Conservation (phyloP, 2,113 vertebrate genomes). For the Thamnaconus septentrionalis region DNA sequence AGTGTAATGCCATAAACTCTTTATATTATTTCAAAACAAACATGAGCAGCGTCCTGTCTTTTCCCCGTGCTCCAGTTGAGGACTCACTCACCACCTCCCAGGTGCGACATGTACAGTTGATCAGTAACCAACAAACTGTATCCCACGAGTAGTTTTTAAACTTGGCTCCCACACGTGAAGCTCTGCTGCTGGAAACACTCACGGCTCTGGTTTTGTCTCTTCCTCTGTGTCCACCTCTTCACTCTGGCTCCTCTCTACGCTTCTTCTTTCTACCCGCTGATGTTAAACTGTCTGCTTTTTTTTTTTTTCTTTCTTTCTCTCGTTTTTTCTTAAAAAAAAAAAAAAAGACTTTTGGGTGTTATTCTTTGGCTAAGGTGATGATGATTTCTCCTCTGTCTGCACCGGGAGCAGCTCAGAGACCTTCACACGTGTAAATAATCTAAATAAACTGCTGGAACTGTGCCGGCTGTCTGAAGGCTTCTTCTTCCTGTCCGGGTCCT, state of each 20-base stretch:
- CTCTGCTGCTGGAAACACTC: neutral
- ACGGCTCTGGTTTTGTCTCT: no score
- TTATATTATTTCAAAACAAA: no score
- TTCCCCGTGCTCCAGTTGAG: no score
- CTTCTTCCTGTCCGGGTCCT: neutral
- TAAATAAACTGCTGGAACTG: conserved; percentile 47
- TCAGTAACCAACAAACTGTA: no score
- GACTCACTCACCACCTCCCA: no score
- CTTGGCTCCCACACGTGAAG: neutral
- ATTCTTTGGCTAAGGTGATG: conserved; percentile 15
- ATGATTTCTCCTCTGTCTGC: neutral
- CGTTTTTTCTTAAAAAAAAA: no score
- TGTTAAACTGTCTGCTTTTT: conserved; percentile 48
- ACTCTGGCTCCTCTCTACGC: conserved; percentile 9
- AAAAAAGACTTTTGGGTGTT: conserved; percentile 48
- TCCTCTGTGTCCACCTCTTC: conserved; percentile 1
- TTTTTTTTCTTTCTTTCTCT: conserved; percentile 33
- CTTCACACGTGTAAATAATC: conserved; percentile 68
- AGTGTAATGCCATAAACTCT: no score
- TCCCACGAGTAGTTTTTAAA: no score
- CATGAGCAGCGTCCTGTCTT: no score
- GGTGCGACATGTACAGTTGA: no score
- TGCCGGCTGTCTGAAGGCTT: conserved; percentile 24
- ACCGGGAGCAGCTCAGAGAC: conserved; percentile 45
- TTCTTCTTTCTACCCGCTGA: conserved; percentile 54